phyloP scores from a whole-genome alignment of 2,888 invertebrate species.

The Volucella bombylans region DNA sequence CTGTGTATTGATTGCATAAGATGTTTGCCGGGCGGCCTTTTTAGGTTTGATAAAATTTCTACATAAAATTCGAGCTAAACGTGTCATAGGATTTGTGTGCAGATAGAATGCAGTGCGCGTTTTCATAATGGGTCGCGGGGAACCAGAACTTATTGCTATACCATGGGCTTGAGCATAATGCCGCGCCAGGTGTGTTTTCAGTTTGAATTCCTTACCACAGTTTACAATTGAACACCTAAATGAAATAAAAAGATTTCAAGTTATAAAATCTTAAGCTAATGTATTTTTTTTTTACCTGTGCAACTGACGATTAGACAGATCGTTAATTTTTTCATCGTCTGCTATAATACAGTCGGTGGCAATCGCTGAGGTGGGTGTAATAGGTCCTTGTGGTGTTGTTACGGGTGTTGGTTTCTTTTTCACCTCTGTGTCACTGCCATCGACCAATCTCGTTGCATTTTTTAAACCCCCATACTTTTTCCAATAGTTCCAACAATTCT shows the following conservation, averaged over 20 bases:
- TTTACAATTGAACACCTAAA: slow-evolving; percentile 94
- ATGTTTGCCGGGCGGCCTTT: slow-evolving; percentile 94
- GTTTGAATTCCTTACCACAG: slow-evolving; percentile 97
- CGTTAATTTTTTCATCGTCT: slow-evolving; percentile 84
- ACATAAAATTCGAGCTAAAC: slow-evolving; percentile 93
- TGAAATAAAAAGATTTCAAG: slow-evolving; percentile 5
- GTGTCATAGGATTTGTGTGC: slow-evolving; percentile 94
- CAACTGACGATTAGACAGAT: slow-evolving; percentile 81
- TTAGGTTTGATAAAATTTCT: slow-evolving; percentile 91
- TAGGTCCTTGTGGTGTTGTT: slow-evolving; percentile 75
- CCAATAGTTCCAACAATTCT: slow-evolving; percentile 98
- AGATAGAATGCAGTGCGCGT: slow-evolving; percentile 98
- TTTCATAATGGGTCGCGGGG: slow-evolving; percentile 97
- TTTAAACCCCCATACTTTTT: slow-evolving; percentile 99
- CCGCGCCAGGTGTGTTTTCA: slow-evolving; percentile 95
- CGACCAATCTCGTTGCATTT: slow-evolving; percentile 85
- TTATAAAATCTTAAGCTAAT: not conserved
- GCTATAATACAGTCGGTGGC: slow-evolving; percentile 73
- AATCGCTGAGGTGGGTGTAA: slow-evolving; percentile 68
- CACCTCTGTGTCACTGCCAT: slow-evolving; percentile 82
- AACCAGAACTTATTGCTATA: slow-evolving; percentile 88
- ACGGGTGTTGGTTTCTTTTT: slow-evolving; percentile 81
- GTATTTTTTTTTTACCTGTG: slow-evolving; percentile 78
- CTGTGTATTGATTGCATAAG: slow-evolving; percentile 89
- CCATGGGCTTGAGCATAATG: slow-evolving; percentile 96